Conservation (phyloP, 2,888 invertebrate species). For the Colostygia pectinataria region DNA sequence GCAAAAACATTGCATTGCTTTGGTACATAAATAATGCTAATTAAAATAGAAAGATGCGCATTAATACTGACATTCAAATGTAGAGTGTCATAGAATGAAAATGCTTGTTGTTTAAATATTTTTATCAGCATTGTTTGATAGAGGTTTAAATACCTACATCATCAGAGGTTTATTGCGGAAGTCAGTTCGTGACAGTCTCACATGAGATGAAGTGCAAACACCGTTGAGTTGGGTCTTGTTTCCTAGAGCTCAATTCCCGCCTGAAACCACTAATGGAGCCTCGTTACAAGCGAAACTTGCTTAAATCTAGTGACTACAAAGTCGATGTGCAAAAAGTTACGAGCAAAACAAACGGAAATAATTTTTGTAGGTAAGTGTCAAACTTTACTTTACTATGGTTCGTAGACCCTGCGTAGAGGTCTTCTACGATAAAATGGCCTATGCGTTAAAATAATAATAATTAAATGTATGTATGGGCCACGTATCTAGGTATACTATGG, state of each 20-base stretch:
- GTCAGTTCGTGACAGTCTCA: slow-evolving; percentile 20
- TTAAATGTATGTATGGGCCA: too few relatives aligned
- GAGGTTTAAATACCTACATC: slow-evolving; percentile 30
- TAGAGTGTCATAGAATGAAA: slow-evolving; percentile 8
- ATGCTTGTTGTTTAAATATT: slow-evolving; percentile 29
- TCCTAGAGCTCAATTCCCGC: slow-evolving; percentile 16
- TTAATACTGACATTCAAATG: background rate
- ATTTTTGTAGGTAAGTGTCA: slow-evolving; percentile 26
- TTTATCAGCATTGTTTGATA: slow-evolving; percentile 34
- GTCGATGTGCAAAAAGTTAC: slow-evolving; percentile 24
- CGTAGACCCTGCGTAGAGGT: slow-evolving; percentile 1
- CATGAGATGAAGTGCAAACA: slow-evolving; percentile 23
- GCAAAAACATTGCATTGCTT: too few relatives aligned
- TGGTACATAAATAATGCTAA: too few relatives aligned
- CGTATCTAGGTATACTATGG: too few relatives aligned
- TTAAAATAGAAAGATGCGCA: too few relatives aligned
- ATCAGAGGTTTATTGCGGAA: slow-evolving; percentile 28
- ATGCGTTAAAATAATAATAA: too few relatives aligned
- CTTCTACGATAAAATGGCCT: background rate
- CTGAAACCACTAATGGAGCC: slow-evolving; percentile 21
- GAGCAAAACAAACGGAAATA: slow-evolving; percentile 9
- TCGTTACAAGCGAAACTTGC: slow-evolving; percentile 8
- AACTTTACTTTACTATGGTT: slow-evolving; percentile 1
- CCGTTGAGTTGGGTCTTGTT: slow-evolving; percentile 13
- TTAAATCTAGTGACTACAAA: slow-evolving; percentile 15